Evolutionary conservation across 2,888 invertebrate species (phyloP).

Genomic region (Trachelus stipa): DNA sequence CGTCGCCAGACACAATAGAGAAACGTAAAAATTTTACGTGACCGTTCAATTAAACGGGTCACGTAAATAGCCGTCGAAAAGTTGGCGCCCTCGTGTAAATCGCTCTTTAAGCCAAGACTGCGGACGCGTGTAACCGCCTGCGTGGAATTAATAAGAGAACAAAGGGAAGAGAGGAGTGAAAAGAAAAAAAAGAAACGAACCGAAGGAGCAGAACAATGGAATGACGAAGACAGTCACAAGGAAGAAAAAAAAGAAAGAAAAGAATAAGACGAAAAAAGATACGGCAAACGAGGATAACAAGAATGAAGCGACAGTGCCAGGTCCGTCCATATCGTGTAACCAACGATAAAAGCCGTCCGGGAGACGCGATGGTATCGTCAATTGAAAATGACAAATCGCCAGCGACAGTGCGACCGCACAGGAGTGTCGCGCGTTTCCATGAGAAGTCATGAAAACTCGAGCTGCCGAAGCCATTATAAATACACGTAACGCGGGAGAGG

Average conservation of each 20-base stretch:
- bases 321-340: background rate
- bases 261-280: background rate
- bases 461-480: background rate
- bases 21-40: background rate
- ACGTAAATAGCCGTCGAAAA: background rate
- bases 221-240: background rate
- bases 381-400: background rate
- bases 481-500: background rate
- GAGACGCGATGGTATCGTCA: background rate
- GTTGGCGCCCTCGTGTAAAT: background rate
- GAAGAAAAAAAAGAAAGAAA: background rate
- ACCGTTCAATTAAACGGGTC: background rate
- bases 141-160: background rate
- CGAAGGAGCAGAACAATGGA: background rate
- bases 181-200: background rate
- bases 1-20: background rate
- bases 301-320: background rate
- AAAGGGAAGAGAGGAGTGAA: background rate
- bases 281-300: background rate
- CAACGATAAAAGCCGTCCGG: background rate
- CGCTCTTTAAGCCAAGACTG: background rate
- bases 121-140: background rate
- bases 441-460: background rate
- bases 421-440: background rate
- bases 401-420: background rate